A percentile compares a stretch with the other conserved stretches of the same genome.
These are phyloP conservation scores for Galerucella calmariensis DNA, from an alignment of 2,888 invertebrate species.

Conservation along the genomic window DNA sequence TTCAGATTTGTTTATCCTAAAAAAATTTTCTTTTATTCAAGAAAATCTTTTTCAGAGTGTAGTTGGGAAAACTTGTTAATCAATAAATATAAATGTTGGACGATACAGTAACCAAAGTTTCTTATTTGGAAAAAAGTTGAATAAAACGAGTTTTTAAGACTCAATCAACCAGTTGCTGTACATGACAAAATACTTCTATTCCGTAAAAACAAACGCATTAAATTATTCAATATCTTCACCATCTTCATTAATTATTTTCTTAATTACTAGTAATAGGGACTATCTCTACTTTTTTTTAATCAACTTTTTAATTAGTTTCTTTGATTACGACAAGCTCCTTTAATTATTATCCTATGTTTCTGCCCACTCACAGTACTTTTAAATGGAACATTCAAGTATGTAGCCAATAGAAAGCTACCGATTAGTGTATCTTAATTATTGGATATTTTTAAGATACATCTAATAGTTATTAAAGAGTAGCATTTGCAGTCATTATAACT, in stretches of 20 bases:
- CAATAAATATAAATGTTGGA: background rate
- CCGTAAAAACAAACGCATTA: too few species aligned
- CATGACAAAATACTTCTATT: too few species aligned
- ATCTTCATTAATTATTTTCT: background rate
- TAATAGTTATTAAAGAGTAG: background rate
- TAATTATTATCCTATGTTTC: background rate
- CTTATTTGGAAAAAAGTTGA: background rate
- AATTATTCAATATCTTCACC: background rate
- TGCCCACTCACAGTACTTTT: background rate
- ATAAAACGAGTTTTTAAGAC: background rate
- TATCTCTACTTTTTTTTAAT: background rate
- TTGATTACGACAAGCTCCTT: background rate
- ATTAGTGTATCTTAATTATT: background rate
- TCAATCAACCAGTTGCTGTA: too few species aligned
- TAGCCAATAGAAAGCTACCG: background rate
- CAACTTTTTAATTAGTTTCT: constrained; percentile 1
- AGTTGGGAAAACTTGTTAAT: background rate
- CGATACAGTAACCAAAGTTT: background rate
- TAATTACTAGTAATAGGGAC: background rate
- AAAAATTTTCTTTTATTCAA: too few species aligned
- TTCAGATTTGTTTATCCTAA: too few species aligned
- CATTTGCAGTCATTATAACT: background rate
- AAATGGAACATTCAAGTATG: background rate
- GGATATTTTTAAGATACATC: background rate
- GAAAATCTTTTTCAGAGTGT: too few species aligned